phyloP scores from a whole-genome alignment of 2,888 invertebrate species.

The Euplagia quadripunctaria region DNA sequence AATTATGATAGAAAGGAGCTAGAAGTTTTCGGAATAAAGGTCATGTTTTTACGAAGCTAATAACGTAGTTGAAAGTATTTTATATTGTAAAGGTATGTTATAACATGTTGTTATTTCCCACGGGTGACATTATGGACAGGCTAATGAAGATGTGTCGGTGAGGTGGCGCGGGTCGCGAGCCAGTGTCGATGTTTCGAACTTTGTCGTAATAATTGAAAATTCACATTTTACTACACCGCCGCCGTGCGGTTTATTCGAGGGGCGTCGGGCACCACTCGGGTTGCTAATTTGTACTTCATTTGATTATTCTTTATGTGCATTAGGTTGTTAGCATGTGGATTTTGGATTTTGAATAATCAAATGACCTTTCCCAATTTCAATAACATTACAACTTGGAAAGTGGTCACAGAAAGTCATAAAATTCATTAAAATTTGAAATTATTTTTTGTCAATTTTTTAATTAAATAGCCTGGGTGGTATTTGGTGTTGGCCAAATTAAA shows the following conservation, averaged over 20 bases:
- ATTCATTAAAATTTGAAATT: no score
- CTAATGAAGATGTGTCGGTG: slow-evolving; percentile 79
- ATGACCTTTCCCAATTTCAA: not conserved
- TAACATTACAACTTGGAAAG: no score
- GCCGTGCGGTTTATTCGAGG: slow-evolving; percentile 34
- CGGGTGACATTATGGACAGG: slow-evolving; percentile 69
- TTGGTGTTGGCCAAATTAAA: no score
- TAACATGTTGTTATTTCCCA: slow-evolving; percentile 70
- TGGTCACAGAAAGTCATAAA: no score
- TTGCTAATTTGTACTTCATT: slow-evolving; percentile 21
- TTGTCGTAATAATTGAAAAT: slow-evolving; percentile 53
- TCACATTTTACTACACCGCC: slow-evolving; percentile 46
- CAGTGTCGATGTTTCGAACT: slow-evolving; percentile 55
- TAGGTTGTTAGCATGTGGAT: slow-evolving; percentile 12
- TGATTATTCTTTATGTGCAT: slow-evolving; percentile 16
- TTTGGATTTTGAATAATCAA: not conserved
- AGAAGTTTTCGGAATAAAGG: not conserved
- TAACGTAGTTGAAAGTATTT: slow-evolving; percentile 34
- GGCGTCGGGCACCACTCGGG: slow-evolving; percentile 21
- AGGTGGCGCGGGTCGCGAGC: slow-evolving; percentile 64
- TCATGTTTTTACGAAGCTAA: slow-evolving; percentile 5
- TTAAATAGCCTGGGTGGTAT: no score
- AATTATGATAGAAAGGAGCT: not conserved
- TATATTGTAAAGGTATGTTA: slow-evolving; percentile 43
- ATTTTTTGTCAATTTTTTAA: no score